Percentiles rank a stretch among this genome's conserved stretches.
Evolutionary conservation across 2,888 invertebrate genomes (phyloP).

Genomic region (Sussaba pulchella): DNA sequence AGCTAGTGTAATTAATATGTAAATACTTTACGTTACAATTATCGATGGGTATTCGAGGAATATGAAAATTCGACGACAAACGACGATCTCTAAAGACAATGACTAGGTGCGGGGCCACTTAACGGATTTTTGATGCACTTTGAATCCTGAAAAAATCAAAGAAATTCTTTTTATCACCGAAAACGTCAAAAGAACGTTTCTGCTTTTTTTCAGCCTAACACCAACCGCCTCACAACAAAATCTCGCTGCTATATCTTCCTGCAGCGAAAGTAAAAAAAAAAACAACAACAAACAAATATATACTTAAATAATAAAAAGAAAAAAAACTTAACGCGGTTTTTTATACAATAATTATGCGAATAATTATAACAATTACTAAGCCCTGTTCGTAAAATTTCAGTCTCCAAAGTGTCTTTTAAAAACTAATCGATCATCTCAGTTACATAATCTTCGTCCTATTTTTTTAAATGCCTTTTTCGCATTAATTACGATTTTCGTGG

Average conservation of each 20-base stretch:
- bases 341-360: conserved; percentile 31
- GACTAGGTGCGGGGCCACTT: conserved; percentile 41
- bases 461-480: conserved; percentile 5
- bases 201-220: background rate
- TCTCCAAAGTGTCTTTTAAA: conserved; percentile 67
- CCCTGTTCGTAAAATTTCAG: conserved; percentile 65
- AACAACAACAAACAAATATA: too few relatives aligned
- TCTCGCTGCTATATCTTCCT: conserved; percentile 4
- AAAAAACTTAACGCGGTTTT: conserved; percentile 48
- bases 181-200: background rate
- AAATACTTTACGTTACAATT: conserved; percentile 59
- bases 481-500: conserved; percentile 6
- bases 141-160: conserved; percentile 48
- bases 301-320: conserved; percentile 23
- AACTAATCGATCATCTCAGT: conserved; percentile 58
- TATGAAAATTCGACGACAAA: conserved; percentile 55
- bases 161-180: background rate
- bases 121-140: conserved; percentile 26
- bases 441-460: conserved; percentile 36
- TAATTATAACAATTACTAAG: conserved; percentile 40
- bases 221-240: background rate
- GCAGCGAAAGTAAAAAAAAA: conserved; percentile 6
- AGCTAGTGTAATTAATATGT: conserved; percentile 56
- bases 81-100: conserved; percentile 48
- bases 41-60: conserved; percentile 27